Conservation (phyloP, 2,113 vertebrate species). For the Oncorhynchus mykiss region DNA sequence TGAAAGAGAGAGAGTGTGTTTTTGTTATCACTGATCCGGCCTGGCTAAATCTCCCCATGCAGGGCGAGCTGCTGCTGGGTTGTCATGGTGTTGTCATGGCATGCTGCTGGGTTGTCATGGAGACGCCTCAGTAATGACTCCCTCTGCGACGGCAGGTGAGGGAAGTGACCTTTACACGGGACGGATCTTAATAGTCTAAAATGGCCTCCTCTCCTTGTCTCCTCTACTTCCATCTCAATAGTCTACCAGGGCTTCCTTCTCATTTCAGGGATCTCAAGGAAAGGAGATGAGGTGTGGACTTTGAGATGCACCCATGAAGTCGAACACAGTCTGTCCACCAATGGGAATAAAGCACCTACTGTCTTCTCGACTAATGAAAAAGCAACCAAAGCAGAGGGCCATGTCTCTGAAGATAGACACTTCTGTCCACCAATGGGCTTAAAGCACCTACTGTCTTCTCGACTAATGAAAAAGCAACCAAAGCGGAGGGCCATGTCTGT, state of each 20-base stretch:
- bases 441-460: background rate
- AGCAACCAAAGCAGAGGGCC: background rate
- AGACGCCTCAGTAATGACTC: conserved; percentile 43
- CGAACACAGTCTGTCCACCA: background rate
- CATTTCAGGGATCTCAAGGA: background rate
- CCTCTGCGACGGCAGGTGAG: conserved; percentile 37
- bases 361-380: background rate
- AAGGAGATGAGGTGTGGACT: background rate
- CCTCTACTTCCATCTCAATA: background rate
- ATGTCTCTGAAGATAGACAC: background rate
- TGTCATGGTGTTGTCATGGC: background rate
- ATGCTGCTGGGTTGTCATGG: background rate
- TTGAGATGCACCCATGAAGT: background rate
- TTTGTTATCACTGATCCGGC: background rate
- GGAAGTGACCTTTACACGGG: conserved; percentile 41
- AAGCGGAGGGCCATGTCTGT: background rate
- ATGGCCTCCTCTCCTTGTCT: background rate
- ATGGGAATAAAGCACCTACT: background rate
- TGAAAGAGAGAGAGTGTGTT: background rate
- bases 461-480: background rate
- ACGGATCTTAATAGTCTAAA: conserved; percentile 8
- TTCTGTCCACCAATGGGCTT: too few species aligned
- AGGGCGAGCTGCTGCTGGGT: background rate
- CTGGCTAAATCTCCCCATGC: background rate
- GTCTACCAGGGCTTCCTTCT: too few species aligned